A percentile compares a stretch with the other conserved stretches of the same genome.
These are phyloP conservation scores for Pogonomyrmex barbatus DNA, from an alignment of 1,140 invertebrate genomes.

Conservation along the genomic window DNA sequence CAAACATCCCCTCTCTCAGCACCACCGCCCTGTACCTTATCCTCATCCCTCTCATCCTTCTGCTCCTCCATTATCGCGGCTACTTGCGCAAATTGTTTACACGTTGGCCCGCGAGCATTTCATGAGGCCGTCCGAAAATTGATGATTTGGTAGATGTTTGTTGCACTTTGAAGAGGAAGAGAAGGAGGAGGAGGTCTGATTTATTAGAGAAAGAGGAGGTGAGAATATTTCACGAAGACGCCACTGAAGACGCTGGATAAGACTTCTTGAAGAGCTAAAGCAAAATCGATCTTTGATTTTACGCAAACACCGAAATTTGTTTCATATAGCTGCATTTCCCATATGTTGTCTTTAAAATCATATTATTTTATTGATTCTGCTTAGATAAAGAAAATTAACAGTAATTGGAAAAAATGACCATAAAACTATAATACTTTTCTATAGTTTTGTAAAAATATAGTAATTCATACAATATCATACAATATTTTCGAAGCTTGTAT, in stretches of 20 bases:
- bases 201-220: slow-evolving; percentile 42
- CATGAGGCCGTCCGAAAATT: slow-evolving; percentile 61
- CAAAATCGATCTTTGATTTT: slow-evolving; percentile 6
- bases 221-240: slow-evolving; percentile 20
- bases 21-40: slow-evolving; percentile 4
- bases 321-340: background rate
- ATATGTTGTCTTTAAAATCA: background rate
- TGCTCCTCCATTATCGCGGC: slow-evolving; percentile 67
- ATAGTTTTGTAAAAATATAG: background rate
- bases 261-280: slow-evolving; percentile 5
- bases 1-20: slow-evolving; percentile 60
- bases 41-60: slow-evolving; percentile 38
- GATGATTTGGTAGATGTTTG: slow-evolving; percentile 57
- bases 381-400: background rate
- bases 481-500: background rate
- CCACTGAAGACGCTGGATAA: slow-evolving; percentile 18
- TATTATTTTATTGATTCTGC: background rate
- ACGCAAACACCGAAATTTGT: background rate
- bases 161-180: slow-evolving; percentile 14
- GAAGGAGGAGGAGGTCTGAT: slow-evolving; percentile 15
- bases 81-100: slow-evolving; percentile 69
- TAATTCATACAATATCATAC: background rate
- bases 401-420: background rate
- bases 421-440: too few species aligned
- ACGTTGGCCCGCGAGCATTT: slow-evolving; percentile 45